Conservation (phyloP, 2,888 invertebrate species). For the Myopa tessellatipennis region DNA sequence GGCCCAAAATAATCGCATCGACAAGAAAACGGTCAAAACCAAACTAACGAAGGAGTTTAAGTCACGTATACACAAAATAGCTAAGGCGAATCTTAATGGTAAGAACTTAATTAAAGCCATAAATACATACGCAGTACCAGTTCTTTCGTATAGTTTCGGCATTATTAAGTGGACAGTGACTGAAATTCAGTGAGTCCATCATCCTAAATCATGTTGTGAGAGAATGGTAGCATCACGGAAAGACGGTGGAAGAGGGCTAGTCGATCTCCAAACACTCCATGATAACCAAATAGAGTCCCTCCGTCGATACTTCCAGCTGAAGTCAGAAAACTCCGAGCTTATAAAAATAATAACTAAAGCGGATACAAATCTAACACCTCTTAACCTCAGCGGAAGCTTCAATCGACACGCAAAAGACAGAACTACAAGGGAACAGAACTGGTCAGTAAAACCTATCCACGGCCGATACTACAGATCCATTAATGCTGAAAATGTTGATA, state of each 20-base stretch:
- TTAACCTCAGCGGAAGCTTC: not conserved
- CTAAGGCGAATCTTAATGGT: conserved; percentile 25
- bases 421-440: conserved; percentile 21
- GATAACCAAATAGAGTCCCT: not conserved
- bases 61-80: conserved; percentile 29
- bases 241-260: conserved; percentile 36
- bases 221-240: conserved; percentile 35
- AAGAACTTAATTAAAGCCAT: conserved; percentile 35
- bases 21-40: conserved; percentile 28
- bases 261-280: conserved; percentile 30
- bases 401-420: not conserved
- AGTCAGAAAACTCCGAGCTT: conserved; percentile 13
- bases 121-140: conserved; percentile 35
- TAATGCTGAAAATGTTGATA: conserved; percentile 35
- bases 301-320: conserved; percentile 20
- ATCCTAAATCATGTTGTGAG: conserved; percentile 39
- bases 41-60: conserved; percentile 36
- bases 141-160: conserved; percentile 33
- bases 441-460: conserved; percentile 33
- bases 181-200: conserved; percentile 35
- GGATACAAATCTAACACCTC: not conserved
- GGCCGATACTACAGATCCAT: conserved; percentile 33
- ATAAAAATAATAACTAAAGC: conserved; percentile 22
- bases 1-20: conserved; percentile 1
- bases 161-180: conserved; percentile 36